Base-by-base conservation (phyloP, 2,113 vertebrate genomes). In the Nibea albiflora region DNA sequence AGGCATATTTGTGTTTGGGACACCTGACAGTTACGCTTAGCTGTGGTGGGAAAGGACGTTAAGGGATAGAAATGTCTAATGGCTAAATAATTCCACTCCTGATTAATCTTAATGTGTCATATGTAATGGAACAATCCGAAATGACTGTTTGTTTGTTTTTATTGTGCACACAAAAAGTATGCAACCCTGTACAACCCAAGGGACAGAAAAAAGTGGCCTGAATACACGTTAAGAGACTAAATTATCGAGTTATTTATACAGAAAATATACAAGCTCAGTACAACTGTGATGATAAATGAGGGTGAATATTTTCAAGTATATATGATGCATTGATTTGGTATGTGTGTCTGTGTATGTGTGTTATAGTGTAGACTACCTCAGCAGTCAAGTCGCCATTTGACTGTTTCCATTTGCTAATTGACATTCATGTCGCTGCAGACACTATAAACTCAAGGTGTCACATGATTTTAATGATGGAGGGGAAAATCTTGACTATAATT, bases 1-100 rank as follows among this genome's bases (percentile, higher is more conserved):
- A 70, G 80, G 54, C 63, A 80, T 85, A 85, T 78, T 85, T 88
- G 64, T 73, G 80, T 84, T 80, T 69, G 78, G 69, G 63, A 61
- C 68, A 72, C 65, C 70, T 83, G 76, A 87, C 63, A 76, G 74
- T 54, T 72, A 76, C 35, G 8, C 82, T 84, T 73, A 69, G 71
- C 78, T 39, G 63, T 6, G 60, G 72, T 60, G 35, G 70, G 84
- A 83, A 67, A 64, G 39, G 3, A 26, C 46, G 47, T 39, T 8
- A 14, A 60, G 26, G n/a, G 63, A 76, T 0, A 3, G 60, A 85
- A 87, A 81, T 76, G 68, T 83, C n/a, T 61, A 74, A 64, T 69
- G 56, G 58, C 66, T 63, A 46, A 77, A 65, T 61, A 60, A 75
- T 71, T 84, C 47, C 39, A 66, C 65, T 1, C 63, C 22, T 71